phyloP scores from a whole-genome alignment of 1,140 invertebrate genomes.

The Aphidius ervi region DNA sequence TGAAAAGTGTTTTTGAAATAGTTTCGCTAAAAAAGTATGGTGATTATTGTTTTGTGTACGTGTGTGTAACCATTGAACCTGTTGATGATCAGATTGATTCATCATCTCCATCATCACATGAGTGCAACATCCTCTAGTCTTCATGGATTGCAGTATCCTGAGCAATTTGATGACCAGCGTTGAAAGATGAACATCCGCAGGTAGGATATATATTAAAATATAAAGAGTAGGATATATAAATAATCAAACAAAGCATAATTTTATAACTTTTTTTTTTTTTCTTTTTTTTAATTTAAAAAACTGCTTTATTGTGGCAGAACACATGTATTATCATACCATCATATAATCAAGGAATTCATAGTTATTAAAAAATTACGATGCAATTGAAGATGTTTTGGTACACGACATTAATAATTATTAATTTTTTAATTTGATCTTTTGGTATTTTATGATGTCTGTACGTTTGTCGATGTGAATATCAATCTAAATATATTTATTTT shows the following conservation, averaged over 20 bases:
- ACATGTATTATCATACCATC: constrained; percentile 50
- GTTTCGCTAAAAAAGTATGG: no score
- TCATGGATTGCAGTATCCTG: no score
- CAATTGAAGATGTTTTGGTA: constrained; percentile 29
- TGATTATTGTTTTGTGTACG: no score
- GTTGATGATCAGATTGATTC: no score
- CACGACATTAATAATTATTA: constrained; percentile 9
- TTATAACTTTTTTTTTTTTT: background rate
- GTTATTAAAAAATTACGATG: constrained; percentile 48
- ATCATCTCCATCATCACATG: no score
- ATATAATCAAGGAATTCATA: constrained; percentile 47
- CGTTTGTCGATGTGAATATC: background rate
- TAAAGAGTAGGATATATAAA: background rate
- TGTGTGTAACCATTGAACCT: no score
- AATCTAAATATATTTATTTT: background rate
- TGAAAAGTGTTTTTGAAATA: no score
- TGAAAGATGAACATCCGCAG: no score
- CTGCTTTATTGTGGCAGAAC: constrained; percentile 52
- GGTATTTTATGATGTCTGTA: background rate
- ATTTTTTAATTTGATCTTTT: no score
- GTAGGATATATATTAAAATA: no score
- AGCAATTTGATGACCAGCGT: no score
- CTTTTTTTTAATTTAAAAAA: constrained; percentile 36
- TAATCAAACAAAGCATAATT: background rate
- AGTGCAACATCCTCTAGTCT: no score